Conservation (phyloP, 2,113 vertebrate species). For the Alectura lathami region DNA sequence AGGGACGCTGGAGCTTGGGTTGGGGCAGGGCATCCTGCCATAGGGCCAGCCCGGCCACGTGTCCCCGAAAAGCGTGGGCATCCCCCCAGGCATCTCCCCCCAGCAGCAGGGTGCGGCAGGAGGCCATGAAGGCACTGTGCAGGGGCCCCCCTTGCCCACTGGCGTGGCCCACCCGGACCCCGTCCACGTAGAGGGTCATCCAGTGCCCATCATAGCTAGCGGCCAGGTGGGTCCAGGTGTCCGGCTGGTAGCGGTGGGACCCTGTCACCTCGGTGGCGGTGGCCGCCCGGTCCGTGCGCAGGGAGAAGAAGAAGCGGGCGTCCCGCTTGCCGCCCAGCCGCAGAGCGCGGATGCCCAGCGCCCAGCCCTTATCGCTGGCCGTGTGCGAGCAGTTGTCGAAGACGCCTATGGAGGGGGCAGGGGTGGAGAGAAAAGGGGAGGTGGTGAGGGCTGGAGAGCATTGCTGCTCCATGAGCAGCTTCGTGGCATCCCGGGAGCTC, state of each 20-base stretch:
- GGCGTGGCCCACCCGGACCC: slow-evolving; percentile 85
- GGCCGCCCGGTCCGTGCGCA: slow-evolving; percentile 88
- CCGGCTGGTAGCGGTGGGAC: slow-evolving; percentile 80
- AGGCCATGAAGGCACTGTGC: slow-evolving; percentile 89
- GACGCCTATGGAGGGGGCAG: slow-evolving; percentile 76
- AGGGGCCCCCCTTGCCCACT: slow-evolving; percentile 83
- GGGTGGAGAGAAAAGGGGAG: not conserved
- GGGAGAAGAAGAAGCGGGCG: slow-evolving; percentile 90
- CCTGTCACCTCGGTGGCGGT: slow-evolving; percentile 80
- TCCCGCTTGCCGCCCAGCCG: slow-evolving; percentile 81
- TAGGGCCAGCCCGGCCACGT: slow-evolving; percentile 81
- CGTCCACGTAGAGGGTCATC: slow-evolving; percentile 89
- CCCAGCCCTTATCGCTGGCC: slow-evolving; percentile 91
- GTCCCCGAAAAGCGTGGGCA: slow-evolving; percentile 83
- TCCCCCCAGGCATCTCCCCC: slow-evolving; percentile 86
- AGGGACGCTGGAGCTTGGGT: slow-evolving; percentile 74
- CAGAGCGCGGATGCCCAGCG: slow-evolving; percentile 85
- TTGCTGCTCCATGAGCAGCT: not conserved
- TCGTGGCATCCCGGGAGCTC: not conserved
- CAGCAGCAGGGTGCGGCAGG: slow-evolving; percentile 88
- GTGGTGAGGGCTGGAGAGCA: not conserved
- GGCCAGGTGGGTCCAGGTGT: slow-evolving; percentile 88
- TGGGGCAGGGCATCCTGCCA: slow-evolving; percentile 81
- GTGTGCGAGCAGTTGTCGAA: slow-evolving; percentile 95
- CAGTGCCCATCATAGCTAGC: slow-evolving; percentile 85